Base-by-base conservation (phyloP, 2,888 invertebrate species). In the Malacosoma neustria region DNA sequence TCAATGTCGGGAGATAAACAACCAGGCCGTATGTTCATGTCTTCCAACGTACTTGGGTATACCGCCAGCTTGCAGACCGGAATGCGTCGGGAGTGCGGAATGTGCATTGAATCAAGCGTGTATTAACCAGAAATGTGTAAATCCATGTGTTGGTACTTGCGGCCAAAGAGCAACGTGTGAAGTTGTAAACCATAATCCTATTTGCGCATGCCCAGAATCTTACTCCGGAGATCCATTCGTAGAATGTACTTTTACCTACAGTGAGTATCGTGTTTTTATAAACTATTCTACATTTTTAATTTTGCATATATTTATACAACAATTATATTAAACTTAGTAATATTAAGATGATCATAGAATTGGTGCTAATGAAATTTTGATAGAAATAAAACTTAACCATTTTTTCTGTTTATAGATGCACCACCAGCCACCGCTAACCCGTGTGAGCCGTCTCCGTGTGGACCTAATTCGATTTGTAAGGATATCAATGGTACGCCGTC, bases 371-470 rank as follows among this genome's bases (percentile, higher is more conserved):
- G n/a, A n/a, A n/a, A n/a, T n/a, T n/a, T n/a, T n/a, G n/a, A n/a
- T n/a, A n/a, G n/a, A n/a, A n/a, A n/a, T n/a, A n/a, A n/a, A n/a
- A n/a, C n/a, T n/a, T n/a, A n/a, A n/a, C n/a, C n/a, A 30, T 35
- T 32, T 32, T 29, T 15, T 30, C 22, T 22, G 29, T 15, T 37
- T 39, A 40, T 46, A 81, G 81, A 53, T 59, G 44, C 58, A 34
- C 68, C 70, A 6, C 58, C 67, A 11, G 38, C 61, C 15, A 47
- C 48, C 35, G 67, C 86, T 36, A 90, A 93, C 56, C 92, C 93
- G 3, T 94, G 94, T 58, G 87, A 87, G 49, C 93, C 93, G 33
- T 91, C 92, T 35, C 94, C 94, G 0, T 95, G 95, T 64, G 95
- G 94, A 11, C 90, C 93, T 0, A 92, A 92, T 60, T 88, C 93